A percentile compares a stretch with the other conserved stretches of the same genome.
Conservation (phyloP, 1,140 invertebrate genomes). For the Cheumatopsyche charites region DNA sequence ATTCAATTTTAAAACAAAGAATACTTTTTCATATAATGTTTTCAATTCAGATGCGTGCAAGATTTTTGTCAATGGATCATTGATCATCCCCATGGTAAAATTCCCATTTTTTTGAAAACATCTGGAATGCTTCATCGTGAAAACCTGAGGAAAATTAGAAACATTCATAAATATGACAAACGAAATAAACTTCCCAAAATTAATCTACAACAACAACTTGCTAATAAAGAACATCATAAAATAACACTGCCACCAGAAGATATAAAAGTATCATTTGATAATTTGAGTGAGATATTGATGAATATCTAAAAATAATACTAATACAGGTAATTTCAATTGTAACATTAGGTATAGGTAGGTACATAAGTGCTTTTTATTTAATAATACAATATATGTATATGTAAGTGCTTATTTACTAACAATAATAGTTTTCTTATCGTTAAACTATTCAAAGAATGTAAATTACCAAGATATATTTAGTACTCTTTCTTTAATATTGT, state of each 20-base stretch:
- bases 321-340: background rate
- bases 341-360: no score
- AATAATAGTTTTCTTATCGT: no score
- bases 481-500: no score
- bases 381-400: background rate
- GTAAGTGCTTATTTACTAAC: no score
- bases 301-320: background rate
- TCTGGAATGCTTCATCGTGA: constrained; percentile 56
- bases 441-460: no score
- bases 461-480: no score
- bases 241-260: constrained; percentile 36
- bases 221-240: constrained; percentile 17
- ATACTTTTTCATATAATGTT: background rate
- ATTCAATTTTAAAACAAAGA: background rate
- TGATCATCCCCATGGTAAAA: constrained; percentile 57
- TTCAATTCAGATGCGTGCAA: constrained; percentile 57
- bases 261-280: constrained; percentile 37
- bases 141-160: constrained; percentile 50
- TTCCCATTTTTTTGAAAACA: constrained; percentile 57
- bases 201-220: constrained; percentile 31
- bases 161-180: constrained; percentile 36
- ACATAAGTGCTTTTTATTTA: background rate
- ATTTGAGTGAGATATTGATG: background rate
- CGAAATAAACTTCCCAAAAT: constrained; percentile 40
- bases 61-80: constrained; percentile 63